phyloP scores from a whole-genome alignment of 2,888 invertebrate genomes.

The Nephrotoma appendiculata region DNA sequence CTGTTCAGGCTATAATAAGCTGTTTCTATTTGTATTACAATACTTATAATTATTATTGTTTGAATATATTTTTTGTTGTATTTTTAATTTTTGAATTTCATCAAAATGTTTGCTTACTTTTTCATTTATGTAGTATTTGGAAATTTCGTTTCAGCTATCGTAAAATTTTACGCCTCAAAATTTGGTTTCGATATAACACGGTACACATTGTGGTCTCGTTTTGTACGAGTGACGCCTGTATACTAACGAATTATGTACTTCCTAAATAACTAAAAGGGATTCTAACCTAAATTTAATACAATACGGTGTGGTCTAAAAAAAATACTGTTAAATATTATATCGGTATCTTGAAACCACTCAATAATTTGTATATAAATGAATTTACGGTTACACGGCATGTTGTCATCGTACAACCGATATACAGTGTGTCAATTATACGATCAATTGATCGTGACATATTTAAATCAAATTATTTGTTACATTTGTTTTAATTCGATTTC shows the following conservation, averaged over 20 bases:
- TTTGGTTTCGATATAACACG: no score
- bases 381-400: neutral
- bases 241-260: neutral
- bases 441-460: neutral
- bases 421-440: neutral
- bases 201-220: no score
- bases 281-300: neutral
- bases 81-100: no score
- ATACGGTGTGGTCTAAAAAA: neutral
- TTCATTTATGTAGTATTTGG: no score
- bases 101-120: no score
- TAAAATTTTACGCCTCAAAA: no score
- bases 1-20: no score
- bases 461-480: neutral
- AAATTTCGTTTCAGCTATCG: no score
- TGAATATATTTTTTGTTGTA: no score
- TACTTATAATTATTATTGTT: no score
- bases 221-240: no score
- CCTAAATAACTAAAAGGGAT: neutral
- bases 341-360: neutral
- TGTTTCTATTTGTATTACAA: no score
- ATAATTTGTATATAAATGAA: neutral
- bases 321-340: neutral
- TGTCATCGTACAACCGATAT: neutral
- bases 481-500: neutral